Evolutionary conservation across 2,113 vertebrate species (phyloP).

Genomic region (Ictalurus furcatus): DNA sequence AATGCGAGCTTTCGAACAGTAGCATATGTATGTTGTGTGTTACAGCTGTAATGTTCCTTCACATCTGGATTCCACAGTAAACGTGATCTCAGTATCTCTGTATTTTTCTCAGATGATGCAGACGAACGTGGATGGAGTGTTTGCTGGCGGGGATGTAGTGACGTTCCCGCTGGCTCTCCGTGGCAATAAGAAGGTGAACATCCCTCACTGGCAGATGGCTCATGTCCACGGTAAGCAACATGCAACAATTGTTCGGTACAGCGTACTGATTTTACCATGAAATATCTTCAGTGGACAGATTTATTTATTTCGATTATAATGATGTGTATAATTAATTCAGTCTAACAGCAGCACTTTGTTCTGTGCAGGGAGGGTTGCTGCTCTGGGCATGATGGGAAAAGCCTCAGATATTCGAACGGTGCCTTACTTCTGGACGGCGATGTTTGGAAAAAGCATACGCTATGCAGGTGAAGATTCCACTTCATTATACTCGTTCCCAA

Average conservation of each 20-base stretch:
- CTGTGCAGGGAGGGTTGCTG: slow-evolving; percentile 83
- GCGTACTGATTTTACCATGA: not conserved
- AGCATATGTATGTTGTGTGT: not conserved
- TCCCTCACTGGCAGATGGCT: slow-evolving; percentile 98
- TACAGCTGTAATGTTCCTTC: not conserved
- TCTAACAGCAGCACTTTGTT: not conserved
- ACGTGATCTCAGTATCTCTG: not conserved
- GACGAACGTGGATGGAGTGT: slow-evolving; percentile 86
- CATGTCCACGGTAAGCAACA: slow-evolving; percentile 85
- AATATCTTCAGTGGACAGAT: not conserved
- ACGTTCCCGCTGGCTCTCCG: slow-evolving; percentile 85
- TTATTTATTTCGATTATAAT: not conserved
- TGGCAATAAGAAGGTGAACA: slow-evolving; percentile 94
- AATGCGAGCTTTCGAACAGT: not conserved
- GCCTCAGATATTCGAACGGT: slow-evolving; percentile 86
- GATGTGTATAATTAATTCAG: not conserved
- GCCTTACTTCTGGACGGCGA: slow-evolving; percentile 93
- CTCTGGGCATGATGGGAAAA: slow-evolving; percentile 91
- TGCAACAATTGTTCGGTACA: not conserved
- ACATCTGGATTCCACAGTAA: not conserved
- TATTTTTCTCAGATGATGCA: slow-evolving; percentile 86
- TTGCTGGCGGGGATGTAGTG: slow-evolving; percentile 89
- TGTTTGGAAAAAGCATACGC: slow-evolving; percentile 96
- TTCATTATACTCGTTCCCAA: not conserved
- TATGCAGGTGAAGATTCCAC: slow-evolving; percentile 79